phyloP scores from a whole-genome alignment of 64 coral and sea anemone species.

The Anthopleura sola region DNA sequence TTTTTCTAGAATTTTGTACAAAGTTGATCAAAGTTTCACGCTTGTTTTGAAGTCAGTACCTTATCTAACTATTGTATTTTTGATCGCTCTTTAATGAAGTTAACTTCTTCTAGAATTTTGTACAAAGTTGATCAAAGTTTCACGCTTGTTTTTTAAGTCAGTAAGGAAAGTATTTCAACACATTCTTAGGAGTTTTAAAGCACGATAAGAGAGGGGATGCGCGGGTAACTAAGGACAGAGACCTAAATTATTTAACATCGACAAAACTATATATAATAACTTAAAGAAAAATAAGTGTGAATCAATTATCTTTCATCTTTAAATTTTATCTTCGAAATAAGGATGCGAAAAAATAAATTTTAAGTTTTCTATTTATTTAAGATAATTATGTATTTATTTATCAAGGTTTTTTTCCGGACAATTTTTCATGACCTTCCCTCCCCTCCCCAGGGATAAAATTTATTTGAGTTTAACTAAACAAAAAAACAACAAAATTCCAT shows the following conservation, averaged over 20 bases:
- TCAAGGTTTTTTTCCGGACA: too few relatives aligned
- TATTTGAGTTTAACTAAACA: not conserved
- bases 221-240: too few relatives aligned
- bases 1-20: not conserved
- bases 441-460: not conserved
- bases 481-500: not conserved
- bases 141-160: not conserved
- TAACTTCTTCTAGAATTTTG: not conserved
- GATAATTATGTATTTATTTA: too few relatives aligned
- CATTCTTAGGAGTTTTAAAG: not conserved
- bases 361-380: too few relatives aligned
- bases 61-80: not conserved
- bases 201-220: not conserved
- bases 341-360: too few relatives aligned
- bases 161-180: not conserved
- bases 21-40: not conserved
- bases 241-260: too few relatives aligned
- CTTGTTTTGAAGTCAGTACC: not conserved
- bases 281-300: too few relatives aligned
- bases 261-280: too few relatives aligned
- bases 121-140: not conserved
- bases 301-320: too few relatives aligned
- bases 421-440: not conserved
- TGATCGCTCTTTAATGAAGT: not conserved
- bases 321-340: too few relatives aligned